These are phyloP conservation scores for Macaria notata DNA, from an alignment of 2,888 invertebrate species.

Conservation along the genomic window DNA sequence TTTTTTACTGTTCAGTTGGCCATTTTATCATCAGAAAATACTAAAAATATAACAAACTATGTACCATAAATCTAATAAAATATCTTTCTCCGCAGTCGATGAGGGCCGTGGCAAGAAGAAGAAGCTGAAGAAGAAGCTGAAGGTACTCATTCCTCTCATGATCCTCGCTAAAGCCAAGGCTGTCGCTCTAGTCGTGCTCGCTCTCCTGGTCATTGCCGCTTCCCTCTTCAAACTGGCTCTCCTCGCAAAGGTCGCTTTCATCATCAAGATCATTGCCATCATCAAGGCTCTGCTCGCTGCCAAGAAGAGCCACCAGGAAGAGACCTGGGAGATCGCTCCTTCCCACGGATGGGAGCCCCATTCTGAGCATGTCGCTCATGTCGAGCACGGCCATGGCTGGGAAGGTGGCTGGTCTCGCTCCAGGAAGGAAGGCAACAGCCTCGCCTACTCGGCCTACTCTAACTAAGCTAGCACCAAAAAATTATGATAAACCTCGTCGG, in stretches of 20 bases:
- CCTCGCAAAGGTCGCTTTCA: slow-evolving; percentile 89
- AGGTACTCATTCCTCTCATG: slow-evolving; percentile 75
- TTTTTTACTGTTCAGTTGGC: too few relatives aligned
- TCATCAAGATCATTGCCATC: slow-evolving; percentile 63
- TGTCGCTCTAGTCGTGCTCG: slow-evolving; percentile 84
- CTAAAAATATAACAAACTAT: too few relatives aligned
- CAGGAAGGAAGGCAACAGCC: slow-evolving; percentile 61
- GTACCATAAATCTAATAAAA: neutral
- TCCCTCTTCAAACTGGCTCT: slow-evolving; percentile 88
- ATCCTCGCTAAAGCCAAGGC: slow-evolving; percentile 86
- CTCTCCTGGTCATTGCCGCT: slow-evolving; percentile 85
- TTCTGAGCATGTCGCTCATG: slow-evolving; percentile 42
- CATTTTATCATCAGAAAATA: too few relatives aligned
- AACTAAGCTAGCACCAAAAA: slow-evolving; percentile 54
- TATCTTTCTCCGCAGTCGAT: slow-evolving; percentile 49
- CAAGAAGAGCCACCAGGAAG: slow-evolving; percentile 63
- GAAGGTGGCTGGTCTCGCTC: slow-evolving; percentile 73
- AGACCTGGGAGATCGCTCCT: slow-evolving; percentile 44
- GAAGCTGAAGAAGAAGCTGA: slow-evolving; percentile 82
- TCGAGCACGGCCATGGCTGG: slow-evolving; percentile 60
- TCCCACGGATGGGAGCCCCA: slow-evolving; percentile 53
- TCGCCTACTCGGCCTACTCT: slow-evolving; percentile 69
- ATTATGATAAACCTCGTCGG: slow-evolving; percentile 9
- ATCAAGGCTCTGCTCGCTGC: slow-evolving; percentile 62
- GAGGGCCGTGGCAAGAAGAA: slow-evolving; percentile 88